Percentiles rank a stretch among this genome's conserved stretches.
phyloP scores from a whole-genome alignment of 2,113 vertebrate genomes.

The Alexandromys fortis region DNA sequence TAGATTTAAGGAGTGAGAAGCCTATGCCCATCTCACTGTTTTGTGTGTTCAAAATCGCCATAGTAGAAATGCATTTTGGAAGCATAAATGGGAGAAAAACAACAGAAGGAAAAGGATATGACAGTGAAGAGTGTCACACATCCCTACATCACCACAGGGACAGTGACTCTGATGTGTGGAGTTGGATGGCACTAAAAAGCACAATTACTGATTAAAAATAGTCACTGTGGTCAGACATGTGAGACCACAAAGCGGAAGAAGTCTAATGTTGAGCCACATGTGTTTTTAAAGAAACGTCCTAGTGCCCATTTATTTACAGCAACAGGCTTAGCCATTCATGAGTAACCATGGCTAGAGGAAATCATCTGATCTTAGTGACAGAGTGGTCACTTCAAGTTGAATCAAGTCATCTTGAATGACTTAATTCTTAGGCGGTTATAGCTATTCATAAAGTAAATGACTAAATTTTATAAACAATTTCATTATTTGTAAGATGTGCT shows the following conservation, averaged over 20 bases:
- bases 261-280: constrained; percentile 56
- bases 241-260: constrained; percentile 76
- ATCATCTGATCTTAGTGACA: not conserved
- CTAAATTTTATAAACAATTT: not conserved
- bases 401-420: not conserved
- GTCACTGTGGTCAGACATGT: constrained; percentile 74
- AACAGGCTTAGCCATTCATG: constrained; percentile 43
- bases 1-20: not conserved
- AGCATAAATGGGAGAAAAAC: constrained; percentile 1
- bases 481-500: not conserved
- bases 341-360: constrained; percentile 46
- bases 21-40: not conserved
- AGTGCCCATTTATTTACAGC: constrained; percentile 68
- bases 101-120: not conserved
- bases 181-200: constrained; percentile 64
- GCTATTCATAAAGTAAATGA: constrained; percentile 20
- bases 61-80: not conserved
- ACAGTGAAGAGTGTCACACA: constrained; percentile 3
- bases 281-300: constrained; percentile 29
- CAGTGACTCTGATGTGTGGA: constrained; percentile 54
- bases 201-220: constrained; percentile 74
- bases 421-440: not conserved
- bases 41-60: constrained; percentile 12
- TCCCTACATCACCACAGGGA: not conserved
- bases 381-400: constrained; percentile 4